Conservation (phyloP, 2,797 vertebrate genomes). For the Pangasius djambal region DNA sequence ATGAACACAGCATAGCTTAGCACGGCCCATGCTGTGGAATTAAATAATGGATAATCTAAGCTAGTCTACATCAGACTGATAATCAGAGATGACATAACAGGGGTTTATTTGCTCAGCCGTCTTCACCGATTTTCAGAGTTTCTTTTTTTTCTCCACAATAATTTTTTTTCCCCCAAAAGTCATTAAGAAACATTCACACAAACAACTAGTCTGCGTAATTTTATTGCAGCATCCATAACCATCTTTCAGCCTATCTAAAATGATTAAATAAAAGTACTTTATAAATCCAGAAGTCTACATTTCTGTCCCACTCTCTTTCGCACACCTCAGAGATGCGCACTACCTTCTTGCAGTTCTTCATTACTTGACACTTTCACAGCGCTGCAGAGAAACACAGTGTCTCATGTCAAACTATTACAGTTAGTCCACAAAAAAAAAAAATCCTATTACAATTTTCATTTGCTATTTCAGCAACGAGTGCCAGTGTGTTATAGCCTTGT, state of each 20-base stretch:
- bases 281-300: neutral
- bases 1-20: neutral
- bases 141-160: neutral
- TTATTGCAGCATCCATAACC: too few species aligned
- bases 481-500: slow-evolving; percentile 12
- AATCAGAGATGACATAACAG: neutral
- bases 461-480: neutral
- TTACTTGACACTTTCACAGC: neutral
- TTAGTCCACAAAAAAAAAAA: neutral
- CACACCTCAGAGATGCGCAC: neutral
- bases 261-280: neutral
- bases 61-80: neutral
- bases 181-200: neutral
- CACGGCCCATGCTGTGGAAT: neutral
- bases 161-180: neutral
- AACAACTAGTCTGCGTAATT: neutral
- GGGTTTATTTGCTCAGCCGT: neutral
- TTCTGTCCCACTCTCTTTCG: neutral
- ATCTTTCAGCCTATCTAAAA: neutral
- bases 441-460: neutral
- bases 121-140: neutral
- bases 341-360: neutral
- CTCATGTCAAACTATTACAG: neutral
- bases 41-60: slow-evolving; percentile 2
- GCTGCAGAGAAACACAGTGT: neutral